Conservation (phyloP, 1,140 invertebrate genomes). For the Panagrolaimus sp. region DNA sequence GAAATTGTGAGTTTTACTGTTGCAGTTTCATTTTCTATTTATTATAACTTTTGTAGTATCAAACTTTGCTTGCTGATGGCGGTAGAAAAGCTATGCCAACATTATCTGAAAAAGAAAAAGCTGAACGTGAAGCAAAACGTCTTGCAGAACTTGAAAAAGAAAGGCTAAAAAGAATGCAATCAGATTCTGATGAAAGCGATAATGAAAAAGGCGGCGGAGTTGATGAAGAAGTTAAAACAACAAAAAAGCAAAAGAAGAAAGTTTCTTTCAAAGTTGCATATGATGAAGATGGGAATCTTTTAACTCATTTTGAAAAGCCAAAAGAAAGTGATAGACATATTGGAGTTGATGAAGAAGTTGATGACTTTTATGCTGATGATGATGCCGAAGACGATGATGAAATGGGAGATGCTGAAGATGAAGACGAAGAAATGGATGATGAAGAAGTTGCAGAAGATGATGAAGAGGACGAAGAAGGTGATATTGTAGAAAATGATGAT, state of each 20-base stretch:
- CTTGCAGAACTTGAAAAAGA: background rate
- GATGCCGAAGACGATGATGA: background rate
- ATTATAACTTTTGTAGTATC: background rate
- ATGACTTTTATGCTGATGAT: constrained; percentile 10
- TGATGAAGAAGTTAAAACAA: background rate
- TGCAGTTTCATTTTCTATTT: background rate
- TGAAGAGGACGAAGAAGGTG: background rate
- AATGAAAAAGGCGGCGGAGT: too few relatives aligned
- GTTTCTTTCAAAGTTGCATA: background rate
- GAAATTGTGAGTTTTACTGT: constrained; percentile 11
- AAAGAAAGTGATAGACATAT: background rate
- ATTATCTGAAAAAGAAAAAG: background rate
- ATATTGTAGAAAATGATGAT: background rate
- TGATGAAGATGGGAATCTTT: background rate
- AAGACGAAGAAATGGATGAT: background rate
- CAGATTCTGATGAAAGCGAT: background rate
- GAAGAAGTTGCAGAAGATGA: background rate
- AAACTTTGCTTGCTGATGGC: background rate
- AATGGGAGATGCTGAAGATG: background rate
- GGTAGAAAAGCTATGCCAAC: background rate
- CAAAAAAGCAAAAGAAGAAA: background rate
- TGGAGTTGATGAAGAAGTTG: background rate
- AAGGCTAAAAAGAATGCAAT: background rate
- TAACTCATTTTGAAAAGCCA: background rate
- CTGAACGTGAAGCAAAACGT: background rate